Base-by-base conservation (phyloP, 2,888 invertebrate genomes). In the Apamea monoglypha region DNA sequence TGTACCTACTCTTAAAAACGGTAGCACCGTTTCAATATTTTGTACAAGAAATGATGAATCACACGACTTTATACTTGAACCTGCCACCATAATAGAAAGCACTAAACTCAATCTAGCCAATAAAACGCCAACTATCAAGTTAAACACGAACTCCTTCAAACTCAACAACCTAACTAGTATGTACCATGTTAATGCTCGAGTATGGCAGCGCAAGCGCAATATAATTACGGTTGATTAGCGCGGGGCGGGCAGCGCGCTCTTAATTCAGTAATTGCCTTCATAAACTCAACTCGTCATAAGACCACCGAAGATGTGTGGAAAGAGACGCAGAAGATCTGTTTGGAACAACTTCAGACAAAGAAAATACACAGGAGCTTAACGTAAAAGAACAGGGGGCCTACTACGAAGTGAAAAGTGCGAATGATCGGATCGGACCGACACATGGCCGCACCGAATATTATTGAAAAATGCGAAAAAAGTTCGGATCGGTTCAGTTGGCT, bases 201-300 rank as follows among this genome's bases (percentile, higher is more conserved):
- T 53, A 75, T 80, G 72, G 78, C 72, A 73, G 92, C 94, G 76
- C 95, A 95, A 95, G 92, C 95, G 82, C 95, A 96, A 95, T 95
- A 93, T 95, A 95, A 96, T 96, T 96, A 96, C 91, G 74, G 90
- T 93, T 94, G 93, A 95, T 95, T 94, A 95, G 92, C 90, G 91
- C 90, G 92, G 88, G 91, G 90, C 88, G 91, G 88, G 90, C 91
- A 89, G 91, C 90, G 91, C 90, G 92, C 90, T 92, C 92, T 93
- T 95, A 96, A 96, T 95, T 93, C 93, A 94, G 92, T 95, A 95
- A 95, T 95, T 95, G 94, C 91, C 91, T 90, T 86, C 81, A 84
- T 89, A 84, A 87, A 87, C 87, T 84, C 87, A 80, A 86, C 79
- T 80, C 67, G 71, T 87, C 80, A 84, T 81, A 83, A 87, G 86